Percentiles rank a stretch among this genome's conserved stretches.
Conservation (phyloP, 2,113 vertebrate genomes). For the Glareola pratincola region DNA sequence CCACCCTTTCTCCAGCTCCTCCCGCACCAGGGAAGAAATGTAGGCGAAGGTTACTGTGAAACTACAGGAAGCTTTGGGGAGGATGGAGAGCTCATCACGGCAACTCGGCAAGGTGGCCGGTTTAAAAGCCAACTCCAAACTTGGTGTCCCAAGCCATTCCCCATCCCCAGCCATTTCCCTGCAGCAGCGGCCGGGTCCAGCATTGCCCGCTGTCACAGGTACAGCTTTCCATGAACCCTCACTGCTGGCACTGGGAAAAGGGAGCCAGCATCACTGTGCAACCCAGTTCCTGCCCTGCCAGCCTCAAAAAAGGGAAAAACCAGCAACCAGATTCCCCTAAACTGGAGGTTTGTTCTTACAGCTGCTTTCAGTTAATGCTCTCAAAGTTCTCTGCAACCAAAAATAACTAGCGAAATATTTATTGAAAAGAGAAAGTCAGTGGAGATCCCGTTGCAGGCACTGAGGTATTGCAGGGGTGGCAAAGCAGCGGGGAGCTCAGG, state of each 20-base stretch:
- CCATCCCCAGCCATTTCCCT: not conserved
- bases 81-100: not conserved
- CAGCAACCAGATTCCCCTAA: not conserved
- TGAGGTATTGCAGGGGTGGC: not conserved
- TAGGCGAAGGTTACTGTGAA: rapidly evolving
- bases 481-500: rapidly evolving
- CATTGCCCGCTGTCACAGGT: rapidly evolving
- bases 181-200: not conserved
- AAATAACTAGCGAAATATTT: not conserved
- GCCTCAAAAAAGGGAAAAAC: not conserved
- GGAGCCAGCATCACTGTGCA: not conserved
- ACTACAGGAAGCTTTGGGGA: not conserved
- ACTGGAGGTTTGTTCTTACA: not conserved
- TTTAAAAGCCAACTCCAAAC: not conserved
- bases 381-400: not conserved
- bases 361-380: not conserved
- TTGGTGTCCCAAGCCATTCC: not conserved
- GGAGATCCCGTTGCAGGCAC: not conserved
- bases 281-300: not conserved
- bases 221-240: rapidly evolving
- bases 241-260: rapidly evolving
- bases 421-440: not conserved
- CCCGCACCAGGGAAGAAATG: rapidly evolving
- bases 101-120: rapidly evolving
- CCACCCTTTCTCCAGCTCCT: not conserved